Conservation (phyloP, 2,888 invertebrate genomes). For the Drosophila mercatorum region DNA sequence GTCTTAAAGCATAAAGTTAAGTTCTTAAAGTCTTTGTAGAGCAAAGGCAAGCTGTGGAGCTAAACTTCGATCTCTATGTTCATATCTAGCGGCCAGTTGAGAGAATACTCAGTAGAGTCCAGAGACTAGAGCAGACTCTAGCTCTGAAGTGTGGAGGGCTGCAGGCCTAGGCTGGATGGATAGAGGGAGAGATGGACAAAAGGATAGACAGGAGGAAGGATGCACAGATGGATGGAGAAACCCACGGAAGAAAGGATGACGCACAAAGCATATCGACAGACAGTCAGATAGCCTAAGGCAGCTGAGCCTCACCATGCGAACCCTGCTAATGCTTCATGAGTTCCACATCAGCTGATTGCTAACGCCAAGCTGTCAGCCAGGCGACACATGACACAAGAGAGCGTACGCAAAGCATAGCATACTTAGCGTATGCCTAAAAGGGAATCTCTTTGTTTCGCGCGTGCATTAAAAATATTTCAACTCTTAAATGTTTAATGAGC, state of each 20-base stretch:
- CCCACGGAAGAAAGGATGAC: background rate
- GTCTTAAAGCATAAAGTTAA: no score
- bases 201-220: background rate
- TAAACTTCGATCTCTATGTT: no score
- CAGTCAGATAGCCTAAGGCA: background rate
- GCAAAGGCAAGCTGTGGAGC: no score
- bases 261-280: background rate
- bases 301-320: background rate
- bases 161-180: no score
- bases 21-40: no score
- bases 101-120: no score
- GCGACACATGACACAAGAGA: background rate
- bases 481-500: slow-evolving; percentile 27
- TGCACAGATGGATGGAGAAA: background rate
- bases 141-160: no score
- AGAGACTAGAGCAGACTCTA: no score
- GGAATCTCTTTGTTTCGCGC: slow-evolving; percentile 1
- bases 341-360: background rate
- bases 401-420: background rate
- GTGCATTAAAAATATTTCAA: background rate
- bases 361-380: background rate
- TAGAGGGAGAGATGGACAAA: background rate
- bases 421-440: background rate
- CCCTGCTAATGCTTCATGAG: background rate
- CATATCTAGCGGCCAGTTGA: no score